These are phyloP conservation scores for Amphibalanus amphitrite DNA, from an alignment of 1,140 invertebrate genomes.

Conservation along the genomic window DNA sequence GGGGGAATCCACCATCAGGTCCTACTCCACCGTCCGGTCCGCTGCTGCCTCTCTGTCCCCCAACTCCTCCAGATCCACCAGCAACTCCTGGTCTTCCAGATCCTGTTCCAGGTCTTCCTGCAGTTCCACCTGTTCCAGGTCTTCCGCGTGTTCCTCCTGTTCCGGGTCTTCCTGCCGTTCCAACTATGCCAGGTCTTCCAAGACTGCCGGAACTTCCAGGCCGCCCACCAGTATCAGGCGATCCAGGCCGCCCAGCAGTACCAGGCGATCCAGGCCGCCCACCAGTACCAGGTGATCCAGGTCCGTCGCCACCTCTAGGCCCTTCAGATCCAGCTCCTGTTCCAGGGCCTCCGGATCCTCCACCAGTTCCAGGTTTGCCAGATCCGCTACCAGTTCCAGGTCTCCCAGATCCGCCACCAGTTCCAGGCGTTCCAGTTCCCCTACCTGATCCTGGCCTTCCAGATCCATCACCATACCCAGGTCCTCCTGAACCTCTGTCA, in stretches of 20 bases:
- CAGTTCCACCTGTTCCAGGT: too few species aligned
- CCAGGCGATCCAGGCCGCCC: slow-evolving; percentile 6
- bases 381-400: slow-evolving; percentile 4
- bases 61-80: too few species aligned
- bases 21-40: too few species aligned
- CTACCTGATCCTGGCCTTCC: not conserved
- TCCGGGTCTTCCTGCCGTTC: not conserved
- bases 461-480: not conserved
- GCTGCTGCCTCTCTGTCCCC: too few species aligned
- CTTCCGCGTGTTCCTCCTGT: not conserved
- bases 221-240: not conserved
- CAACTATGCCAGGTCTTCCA: not conserved
- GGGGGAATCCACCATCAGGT: too few species aligned
- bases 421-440: not conserved
- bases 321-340: not conserved
- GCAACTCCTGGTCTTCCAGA: too few species aligned
- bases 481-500: slow-evolving; percentile 5
- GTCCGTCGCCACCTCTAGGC: not conserved
- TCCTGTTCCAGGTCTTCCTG: too few species aligned
- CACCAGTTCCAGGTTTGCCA: slow-evolving; percentile 8
- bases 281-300: slow-evolving; percentile 5
- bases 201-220: not conserved
- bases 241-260: not conserved
- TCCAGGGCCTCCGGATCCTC: not conserved
- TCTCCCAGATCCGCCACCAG: not conserved